A percentile compares a stretch with the other conserved stretches of the same genome.
These are phyloP conservation scores for Buathra laborator DNA, from an alignment of 2,888 invertebrate species.

Conservation along the genomic window DNA sequence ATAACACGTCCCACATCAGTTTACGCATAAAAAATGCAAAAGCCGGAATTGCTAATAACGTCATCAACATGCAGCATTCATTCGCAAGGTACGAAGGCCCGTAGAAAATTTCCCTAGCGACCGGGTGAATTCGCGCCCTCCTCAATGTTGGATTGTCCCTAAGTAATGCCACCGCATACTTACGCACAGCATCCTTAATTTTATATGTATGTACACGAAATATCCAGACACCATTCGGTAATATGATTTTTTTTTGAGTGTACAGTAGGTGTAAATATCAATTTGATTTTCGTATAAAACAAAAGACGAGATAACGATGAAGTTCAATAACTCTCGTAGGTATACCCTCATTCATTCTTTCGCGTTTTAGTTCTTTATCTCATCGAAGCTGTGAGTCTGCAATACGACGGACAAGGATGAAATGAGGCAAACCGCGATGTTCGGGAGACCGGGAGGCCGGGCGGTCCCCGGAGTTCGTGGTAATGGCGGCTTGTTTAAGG, in stretches of 20 bases:
- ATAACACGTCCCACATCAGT: background rate
- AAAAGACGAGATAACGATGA: background rate
- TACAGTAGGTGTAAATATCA: conserved; percentile 3
- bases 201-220: background rate
- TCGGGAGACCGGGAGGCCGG: conserved; percentile 13
- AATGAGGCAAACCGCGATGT: conserved; percentile 61
- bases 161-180: background rate
- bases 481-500: conserved; percentile 66
- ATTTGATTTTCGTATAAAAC: background rate
- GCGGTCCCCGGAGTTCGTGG: conserved; percentile 38
- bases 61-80: too few relatives aligned
- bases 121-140: too few relatives aligned
- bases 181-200: background rate
- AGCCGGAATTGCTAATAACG: too few relatives aligned
- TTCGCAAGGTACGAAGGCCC: too few relatives aligned
- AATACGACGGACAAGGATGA: conserved; percentile 45
- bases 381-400: conserved; percentile 34
- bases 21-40: too few relatives aligned
- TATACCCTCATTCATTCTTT: background rate
- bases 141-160: background rate
- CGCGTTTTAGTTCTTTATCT: background rate
- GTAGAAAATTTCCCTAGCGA: too few relatives aligned
- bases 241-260: background rate
- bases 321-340: conserved; percentile 24
- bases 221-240: background rate